Evolutionary conservation across 2,797 vertebrate genomes (phyloP), one percentile per base, ranked within the genome.

Genomic region (Sphenodon punctatus): DNA sequence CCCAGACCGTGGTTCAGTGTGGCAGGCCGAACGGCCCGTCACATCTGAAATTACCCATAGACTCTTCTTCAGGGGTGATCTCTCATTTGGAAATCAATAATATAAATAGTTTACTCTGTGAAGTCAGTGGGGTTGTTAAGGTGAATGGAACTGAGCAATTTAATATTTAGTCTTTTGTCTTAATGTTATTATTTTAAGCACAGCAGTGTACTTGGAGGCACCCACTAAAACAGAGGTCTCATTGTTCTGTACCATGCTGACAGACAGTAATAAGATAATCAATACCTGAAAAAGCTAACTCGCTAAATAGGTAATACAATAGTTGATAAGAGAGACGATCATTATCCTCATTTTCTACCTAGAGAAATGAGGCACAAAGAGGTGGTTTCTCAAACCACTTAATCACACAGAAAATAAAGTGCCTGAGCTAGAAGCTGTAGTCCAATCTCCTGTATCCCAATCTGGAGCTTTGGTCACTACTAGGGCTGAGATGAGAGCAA

Each of bases 131-230:
- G 48, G 61, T 36, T 63, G 16, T 36, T n/a, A n/a, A n/a, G n/a
- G 19, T 27, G 72, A 87, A 87, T 69, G 45, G 76, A 84, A 87
- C 80, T 69, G 7, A 64, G 38, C 45, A 3, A n/a, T n/a, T n/a
- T 58, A 72, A 4, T 36, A 82, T 55, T 79, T 82, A 84, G 61
- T 46, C 4, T 14, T 5, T 10, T 19, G 12, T 67, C 36, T 79
- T 48, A 34, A 48, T 51, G 58, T 83, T 83, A 32, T 19, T 68
- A 8, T 8, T 43, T 63, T 32, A 79, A 86, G 79, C 67, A 60
- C 73, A 36, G 27, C 22, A 55, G 34, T 25, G 27, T 38, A 79
- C 42, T 67, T 5, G 82, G 70, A 79, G 82, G 72, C 75, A n/a
- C 32, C 70, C 72, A n/a, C 10, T 23, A 27, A 82, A 86, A 86